Evolutionary conservation across 1,140 invertebrate species (phyloP), one percentile per base, ranked within the genome.

Genomic region (Leptinotarsa lineolata): DNA sequence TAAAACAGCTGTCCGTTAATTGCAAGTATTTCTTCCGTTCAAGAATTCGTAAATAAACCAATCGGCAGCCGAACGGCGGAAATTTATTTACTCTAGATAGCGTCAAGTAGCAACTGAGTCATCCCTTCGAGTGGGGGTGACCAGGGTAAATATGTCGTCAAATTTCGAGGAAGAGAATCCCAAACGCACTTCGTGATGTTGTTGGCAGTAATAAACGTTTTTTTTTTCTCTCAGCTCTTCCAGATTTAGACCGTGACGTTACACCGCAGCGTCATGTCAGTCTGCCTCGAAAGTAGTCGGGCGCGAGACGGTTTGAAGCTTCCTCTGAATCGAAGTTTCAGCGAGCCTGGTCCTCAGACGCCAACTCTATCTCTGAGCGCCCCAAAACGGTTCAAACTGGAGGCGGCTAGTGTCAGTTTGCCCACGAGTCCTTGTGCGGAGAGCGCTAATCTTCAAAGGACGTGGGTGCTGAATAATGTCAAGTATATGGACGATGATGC

Each of bases 371-470:
- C 80, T 59, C 67, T 82, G 58, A 77, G 77, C 72, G 82, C 80
- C 15, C 81, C 86, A n/a, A 90, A 90, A 81, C 85, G 88, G 30
- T 88, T 85, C 86, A 89, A 88, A 73, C 85, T 89, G 85, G 88
- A 89, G 78, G 77, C 79, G 8, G 60, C 79, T 74, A 85, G 86
- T 60, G 84, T 85, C 46, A 88, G 87, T 79, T 81, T 90, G 22
- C 89, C 89, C 2, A 84, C 87, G 1, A 88, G 87, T 72, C 89
- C 89, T 1, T 89, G 87, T 80, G 85, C 84, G n/a, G 89, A 90
- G 74, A 86, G 83, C 69, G 82, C 84, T 54, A 87, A 86, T 12
- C 80, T 90, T 11, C 88, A 89, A 72, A 83, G 87, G 4, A 85
- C 86, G 45, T 80, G 89, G 46, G 83, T 82, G 13, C 76, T 85